Evolutionary conservation across 2,113 vertebrate genomes (phyloP), one percentile per base, ranked within the genome.

Genomic region (Clarias batrachus): DNA sequence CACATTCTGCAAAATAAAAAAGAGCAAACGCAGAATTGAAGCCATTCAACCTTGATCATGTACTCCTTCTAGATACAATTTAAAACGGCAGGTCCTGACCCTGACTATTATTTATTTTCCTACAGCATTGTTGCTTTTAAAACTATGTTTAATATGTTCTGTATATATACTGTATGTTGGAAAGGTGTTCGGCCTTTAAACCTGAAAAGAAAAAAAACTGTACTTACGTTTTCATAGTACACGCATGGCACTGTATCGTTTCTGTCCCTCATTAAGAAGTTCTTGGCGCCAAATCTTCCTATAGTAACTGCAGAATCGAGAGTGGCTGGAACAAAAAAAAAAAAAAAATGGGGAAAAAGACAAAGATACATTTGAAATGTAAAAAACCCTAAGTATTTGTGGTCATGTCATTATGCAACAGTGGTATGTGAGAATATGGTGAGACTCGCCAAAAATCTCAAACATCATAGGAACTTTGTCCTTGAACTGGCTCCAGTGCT

Each of bases 161-260:
- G 33, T 37, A 37, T 37, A 37, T 37, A 37, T 37, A 3, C 63
- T 25, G 12, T 60, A 60, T 37, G 33, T 37, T 37, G 12, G 23
- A 27, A 54, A 77, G n/a, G 10, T 71, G 77, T 71, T 54, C 14
- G 56, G 81, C 27, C n/a, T 79, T 56, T 57, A 57, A 78, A 90
- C 1, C 27, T 23, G 59, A 27, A 81, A 33, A 37, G 3, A 1
- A 33, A 37, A 37, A 1, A 48, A 66, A 10, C 23, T 3, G 60
- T 68, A 96, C 97, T 97, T 91, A 99, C 98, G 56, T 95, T 98
- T 96, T 99, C 98, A 87, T 96, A 99, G 92, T 97, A 99, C 63
- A 97, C 91, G 62, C 97, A 99, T 52, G 95, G 94, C 87, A 98
- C 92, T 2, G 87, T 93, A 73, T 95, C 93, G 89, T 96, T 97